These are phyloP conservation scores for Apamea crenata DNA, from an alignment of 2,888 invertebrate species.

Conservation along the genomic window DNA sequence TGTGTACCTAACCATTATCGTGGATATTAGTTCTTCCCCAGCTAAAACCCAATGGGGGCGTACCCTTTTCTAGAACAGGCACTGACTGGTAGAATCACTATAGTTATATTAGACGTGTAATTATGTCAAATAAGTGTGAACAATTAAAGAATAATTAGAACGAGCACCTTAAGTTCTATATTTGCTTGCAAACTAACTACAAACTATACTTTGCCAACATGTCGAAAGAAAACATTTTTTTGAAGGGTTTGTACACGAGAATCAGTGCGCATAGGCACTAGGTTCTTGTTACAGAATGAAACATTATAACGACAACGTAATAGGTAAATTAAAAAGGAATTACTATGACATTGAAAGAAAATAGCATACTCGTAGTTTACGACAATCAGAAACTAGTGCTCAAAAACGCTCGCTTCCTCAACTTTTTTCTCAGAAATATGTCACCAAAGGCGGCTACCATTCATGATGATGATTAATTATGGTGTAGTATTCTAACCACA, in stretches of 20 bases:
- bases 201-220: neutral
- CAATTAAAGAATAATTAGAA: neutral
- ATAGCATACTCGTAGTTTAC: neutral
- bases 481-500: constrained; percentile 9
- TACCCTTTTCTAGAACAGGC: neutral
- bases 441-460: neutral
- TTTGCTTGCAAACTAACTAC: neutral
- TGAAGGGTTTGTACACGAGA: neutral
- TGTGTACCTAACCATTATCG: neutral
- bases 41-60: neutral
- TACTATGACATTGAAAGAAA: neutral
- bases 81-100: neutral
- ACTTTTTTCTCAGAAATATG: neutral
- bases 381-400: neutral
- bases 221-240: neutral
- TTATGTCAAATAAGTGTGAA: neutral
- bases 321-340: neutral
- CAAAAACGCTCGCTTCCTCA: neutral
- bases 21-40: neutral
- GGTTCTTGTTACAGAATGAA: neutral
- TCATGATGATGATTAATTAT: neutral
- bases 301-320: neutral
- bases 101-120: too few relatives aligned
- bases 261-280: neutral
- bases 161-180: neutral